Evolutionary conservation across 2,797 vertebrate genomes (phyloP).

Genomic region (Rousettus madagascariensis): DNA sequence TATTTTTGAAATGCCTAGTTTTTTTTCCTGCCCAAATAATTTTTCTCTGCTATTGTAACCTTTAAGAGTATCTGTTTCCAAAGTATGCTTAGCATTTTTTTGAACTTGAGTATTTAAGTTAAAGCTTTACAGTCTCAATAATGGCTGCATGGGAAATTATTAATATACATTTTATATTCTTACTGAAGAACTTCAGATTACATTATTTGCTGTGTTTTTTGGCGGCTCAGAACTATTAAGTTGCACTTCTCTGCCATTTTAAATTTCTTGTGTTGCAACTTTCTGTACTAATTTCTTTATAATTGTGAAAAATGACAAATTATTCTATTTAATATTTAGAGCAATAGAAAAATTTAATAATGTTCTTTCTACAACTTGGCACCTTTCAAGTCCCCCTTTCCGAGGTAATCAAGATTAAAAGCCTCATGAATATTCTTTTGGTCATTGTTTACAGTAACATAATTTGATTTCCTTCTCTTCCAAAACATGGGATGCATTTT

Average conservation of each 20-base stretch:
- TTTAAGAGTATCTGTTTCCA: not conserved
- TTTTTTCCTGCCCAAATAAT: not conserved
- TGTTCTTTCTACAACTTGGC: not conserved
- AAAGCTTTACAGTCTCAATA: not conserved
- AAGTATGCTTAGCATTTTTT: slow-evolving; percentile 14
- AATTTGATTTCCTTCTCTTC: not conserved
- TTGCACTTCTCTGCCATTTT: not conserved
- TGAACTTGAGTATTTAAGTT: slow-evolving; percentile 21
- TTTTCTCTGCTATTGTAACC: not conserved
- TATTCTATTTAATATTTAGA: slow-evolving; percentile 41
- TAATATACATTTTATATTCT: not conserved
- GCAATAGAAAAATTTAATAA: slow-evolving; percentile 32
- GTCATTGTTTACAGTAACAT: not conserved
- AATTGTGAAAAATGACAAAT: slow-evolving; percentile 4
- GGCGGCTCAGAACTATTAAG: not conserved
- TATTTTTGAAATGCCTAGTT: not conserved
- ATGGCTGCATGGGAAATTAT: not conserved
- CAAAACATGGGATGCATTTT: not conserved
- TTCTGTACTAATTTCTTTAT: slow-evolving; percentile 24
- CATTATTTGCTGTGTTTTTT: not conserved
- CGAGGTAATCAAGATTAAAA: slow-evolving; percentile 30
- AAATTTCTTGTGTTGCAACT: not conserved
- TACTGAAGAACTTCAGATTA: not conserved
- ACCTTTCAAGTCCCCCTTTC: not conserved
- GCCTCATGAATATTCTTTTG: not conserved